Conservation (phyloP, 2,888 invertebrate genomes). For the Lasioglossum lativentre region DNA sequence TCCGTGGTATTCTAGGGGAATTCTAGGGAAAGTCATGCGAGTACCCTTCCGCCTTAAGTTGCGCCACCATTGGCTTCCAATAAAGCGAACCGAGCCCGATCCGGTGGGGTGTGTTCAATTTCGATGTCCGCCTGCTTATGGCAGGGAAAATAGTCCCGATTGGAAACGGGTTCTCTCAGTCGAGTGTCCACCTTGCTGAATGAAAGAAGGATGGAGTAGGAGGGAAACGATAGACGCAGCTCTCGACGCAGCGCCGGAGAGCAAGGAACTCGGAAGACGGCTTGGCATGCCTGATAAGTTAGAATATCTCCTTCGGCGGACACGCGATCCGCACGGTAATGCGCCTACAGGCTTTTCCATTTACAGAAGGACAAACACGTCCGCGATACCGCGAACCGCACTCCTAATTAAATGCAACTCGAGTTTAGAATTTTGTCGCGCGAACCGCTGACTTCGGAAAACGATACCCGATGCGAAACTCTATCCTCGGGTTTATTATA, state of each 20-base stretch:
- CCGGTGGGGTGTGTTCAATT: neutral
- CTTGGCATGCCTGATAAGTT: conserved; percentile 42
- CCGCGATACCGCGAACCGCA: neutral
- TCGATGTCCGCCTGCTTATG: neutral
- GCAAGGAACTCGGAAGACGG: conserved; percentile 37
- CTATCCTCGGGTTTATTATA: neutral
- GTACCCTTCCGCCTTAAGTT: too few species aligned
- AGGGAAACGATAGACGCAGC: conserved; percentile 3
- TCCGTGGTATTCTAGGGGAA: too few species aligned
- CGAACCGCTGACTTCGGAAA: neutral
- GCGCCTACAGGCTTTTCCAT: conserved; percentile 22
- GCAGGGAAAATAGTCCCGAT: neutral
- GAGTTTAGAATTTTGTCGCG: neutral
- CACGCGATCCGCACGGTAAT: conserved; percentile 43
- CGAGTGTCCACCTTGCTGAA: conserved; percentile 12
- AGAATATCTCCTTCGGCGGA: conserved; percentile 34
- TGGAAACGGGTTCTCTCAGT: conserved; percentile 20
- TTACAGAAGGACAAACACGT: neutral
- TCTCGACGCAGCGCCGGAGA: neutral
- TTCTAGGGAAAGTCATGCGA: too few species aligned
- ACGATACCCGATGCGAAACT: neutral
- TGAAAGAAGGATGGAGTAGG: conserved; percentile 17
- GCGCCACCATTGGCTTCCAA: neutral
- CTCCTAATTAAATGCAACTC: neutral
- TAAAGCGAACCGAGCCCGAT: neutral